These are phyloP conservation scores for Synanthedon formicaeformis DNA, from an alignment of 2,888 invertebrate genomes.

Conservation along the genomic window DNA sequence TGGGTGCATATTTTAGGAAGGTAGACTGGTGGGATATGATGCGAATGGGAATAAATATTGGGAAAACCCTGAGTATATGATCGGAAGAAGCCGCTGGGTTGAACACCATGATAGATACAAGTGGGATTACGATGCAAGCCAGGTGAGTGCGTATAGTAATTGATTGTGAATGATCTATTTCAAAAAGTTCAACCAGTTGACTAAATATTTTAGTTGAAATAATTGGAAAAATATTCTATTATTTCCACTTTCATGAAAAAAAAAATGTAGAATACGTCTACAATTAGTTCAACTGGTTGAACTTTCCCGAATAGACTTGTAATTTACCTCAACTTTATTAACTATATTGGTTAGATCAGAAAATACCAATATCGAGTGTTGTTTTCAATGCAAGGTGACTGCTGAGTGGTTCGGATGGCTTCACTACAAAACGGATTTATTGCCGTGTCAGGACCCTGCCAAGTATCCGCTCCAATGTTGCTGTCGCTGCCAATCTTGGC, in stretches of 20 bases:
- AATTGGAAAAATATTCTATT: no score
- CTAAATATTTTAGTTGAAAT: no score
- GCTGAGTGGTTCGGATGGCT: constrained; percentile 98
- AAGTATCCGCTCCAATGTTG: constrained; percentile 30
- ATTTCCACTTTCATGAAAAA: no score
- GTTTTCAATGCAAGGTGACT: constrained; percentile 73
- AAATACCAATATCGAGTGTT: neutral
- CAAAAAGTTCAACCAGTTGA: no score
- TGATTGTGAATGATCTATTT: no score
- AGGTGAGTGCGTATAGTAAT: constrained; percentile 20
- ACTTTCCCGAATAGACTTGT: no score
- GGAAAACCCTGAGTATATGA: constrained; percentile 87
- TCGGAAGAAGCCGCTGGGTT: constrained; percentile 94
- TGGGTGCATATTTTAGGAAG: constrained; percentile 61
- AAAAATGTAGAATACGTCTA: no score
- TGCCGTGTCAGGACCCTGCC: constrained; percentile 38
- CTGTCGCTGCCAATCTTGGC: constrained; percentile 28
- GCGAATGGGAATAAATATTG: constrained; percentile 92
- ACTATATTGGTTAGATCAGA: no score
- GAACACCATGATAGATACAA: constrained; percentile 80
- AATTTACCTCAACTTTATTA: no score
- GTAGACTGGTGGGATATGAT: constrained; percentile 84
- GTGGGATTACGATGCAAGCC: constrained; percentile 73
- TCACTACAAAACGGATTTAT: constrained; percentile 82
- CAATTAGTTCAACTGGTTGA: no score